Evolutionary conservation across 2,113 vertebrate species (phyloP).

Genomic region (Rattus norvegicus): GRCr8 NC_086027.1:95519001-95519500

Average conservation of each 20-base stretch:
- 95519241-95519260: constrained; percentile 84
- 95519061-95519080: constrained; percentile 96
- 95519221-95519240: constrained; percentile 82
- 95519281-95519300: constrained; percentile 84
- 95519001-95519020: constrained; percentile 87
- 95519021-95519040: constrained; percentile 87
- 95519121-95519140: constrained; percentile 90
- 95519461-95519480: constrained; percentile 26
- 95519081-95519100: constrained; percentile 96
- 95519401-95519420: constrained; percentile 65
- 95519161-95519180: constrained; percentile 84
- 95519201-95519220: constrained; percentile 81
- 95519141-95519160: constrained; percentile 86
- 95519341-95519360: constrained; percentile 72
- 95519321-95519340: constrained; percentile 68
- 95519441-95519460: constrained; percentile 65
- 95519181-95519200: constrained; percentile 84
- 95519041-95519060: constrained; percentile 86
- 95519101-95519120: constrained; percentile 93
- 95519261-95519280: constrained; percentile 81
- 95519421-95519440: constrained; percentile 58
- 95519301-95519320: constrained; percentile 80
- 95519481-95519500: constrained; percentile 34
- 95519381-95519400: constrained; percentile 55
- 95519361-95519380: constrained; percentile 59